Percentiles rank a stretch among this genome's conserved stretches.
Conservation (phyloP, 1,140 invertebrate species). For the Venustaconcha ellipsiformis region DNA sequence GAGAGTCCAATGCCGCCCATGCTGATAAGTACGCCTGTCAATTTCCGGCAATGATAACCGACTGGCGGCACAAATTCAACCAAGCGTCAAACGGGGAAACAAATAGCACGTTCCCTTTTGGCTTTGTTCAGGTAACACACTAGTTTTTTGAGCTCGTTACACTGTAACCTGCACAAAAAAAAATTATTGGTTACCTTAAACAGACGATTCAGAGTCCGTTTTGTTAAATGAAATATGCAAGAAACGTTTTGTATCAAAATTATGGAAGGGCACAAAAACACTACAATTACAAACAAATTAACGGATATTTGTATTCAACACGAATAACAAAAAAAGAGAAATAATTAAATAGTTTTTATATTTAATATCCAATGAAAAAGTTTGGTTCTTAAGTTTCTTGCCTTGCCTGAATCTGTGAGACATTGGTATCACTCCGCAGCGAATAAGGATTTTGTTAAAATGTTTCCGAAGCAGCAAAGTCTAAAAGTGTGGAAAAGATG, state of each 20-base stretch:
- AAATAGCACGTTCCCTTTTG: slow-evolving; percentile 47
- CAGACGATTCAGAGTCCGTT: background rate
- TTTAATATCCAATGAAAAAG: too few relatives aligned
- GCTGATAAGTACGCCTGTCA: slow-evolving; percentile 47
- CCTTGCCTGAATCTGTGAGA: too few relatives aligned
- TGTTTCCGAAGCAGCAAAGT: too few relatives aligned
- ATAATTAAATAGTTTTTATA: too few relatives aligned
- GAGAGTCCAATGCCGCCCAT: slow-evolving; percentile 40
- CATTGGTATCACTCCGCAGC: too few relatives aligned
- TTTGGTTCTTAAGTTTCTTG: too few relatives aligned
- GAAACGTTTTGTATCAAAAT: background rate
- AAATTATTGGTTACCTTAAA: background rate
- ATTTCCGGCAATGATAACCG: slow-evolving; percentile 50
- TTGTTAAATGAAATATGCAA: background rate
- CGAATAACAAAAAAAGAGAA: too few relatives aligned
- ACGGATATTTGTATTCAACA: too few relatives aligned
- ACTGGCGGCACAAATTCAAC: slow-evolving; percentile 48
- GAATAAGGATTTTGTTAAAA: too few relatives aligned
- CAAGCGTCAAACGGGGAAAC: slow-evolving; percentile 33
- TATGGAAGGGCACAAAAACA: background rate
- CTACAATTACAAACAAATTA: too few relatives aligned
- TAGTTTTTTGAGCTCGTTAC: background rate
- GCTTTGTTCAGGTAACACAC: slow-evolving; percentile 58
- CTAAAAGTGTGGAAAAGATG: too few relatives aligned
- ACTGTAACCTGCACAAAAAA: background rate